Conservation (phyloP, 92 coral and sea anemone species). For the Epizoanthus ramosus region DNA sequence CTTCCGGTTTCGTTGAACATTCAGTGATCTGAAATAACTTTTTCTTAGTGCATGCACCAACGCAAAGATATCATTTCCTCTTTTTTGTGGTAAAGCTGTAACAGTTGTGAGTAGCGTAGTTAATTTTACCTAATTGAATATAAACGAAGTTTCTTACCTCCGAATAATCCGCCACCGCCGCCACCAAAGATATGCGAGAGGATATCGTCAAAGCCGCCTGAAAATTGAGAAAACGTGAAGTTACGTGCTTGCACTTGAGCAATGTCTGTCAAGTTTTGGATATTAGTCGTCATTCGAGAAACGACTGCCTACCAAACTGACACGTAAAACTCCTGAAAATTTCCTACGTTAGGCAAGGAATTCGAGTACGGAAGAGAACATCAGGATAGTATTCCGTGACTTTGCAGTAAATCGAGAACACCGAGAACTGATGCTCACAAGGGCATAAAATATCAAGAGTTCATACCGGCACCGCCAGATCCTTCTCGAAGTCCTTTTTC, state of each 20-base stretch:
- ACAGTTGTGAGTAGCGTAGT: background rate
- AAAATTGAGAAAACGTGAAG: slow-evolving; percentile 27
- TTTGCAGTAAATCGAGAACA: slow-evolving; percentile 4
- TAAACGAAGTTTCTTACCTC: slow-evolving; percentile 55
- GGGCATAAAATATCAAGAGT: background rate
- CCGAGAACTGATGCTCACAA: background rate
- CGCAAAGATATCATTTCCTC: slow-evolving; percentile 12
- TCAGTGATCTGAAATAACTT: background rate
- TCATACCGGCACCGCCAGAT: slow-evolving; percentile 74
- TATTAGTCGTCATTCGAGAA: slow-evolving; percentile 30
- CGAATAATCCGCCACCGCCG: slow-evolving; percentile 93
- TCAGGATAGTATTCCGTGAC: background rate
- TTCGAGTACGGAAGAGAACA: background rate
- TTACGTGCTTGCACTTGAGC: slow-evolving; percentile 14
- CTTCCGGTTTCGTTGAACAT: slow-evolving; percentile 38
- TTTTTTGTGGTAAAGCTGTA: background rate
- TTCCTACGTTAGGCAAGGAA: slow-evolving; percentile 38
- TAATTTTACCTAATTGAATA: slow-evolving; percentile 19
- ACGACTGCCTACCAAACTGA: slow-evolving; percentile 24
- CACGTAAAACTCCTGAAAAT: slow-evolving; percentile 26
- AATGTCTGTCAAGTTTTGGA: slow-evolving; percentile 20
- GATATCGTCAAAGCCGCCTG: slow-evolving; percentile 92
- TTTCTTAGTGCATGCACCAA: slow-evolving; percentile 18
- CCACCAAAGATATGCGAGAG: slow-evolving; percentile 96
- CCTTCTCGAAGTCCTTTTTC: slow-evolving; percentile 98